Conservation (phyloP, 2,888 invertebrate species). For the Drosophila incognita region DNA sequence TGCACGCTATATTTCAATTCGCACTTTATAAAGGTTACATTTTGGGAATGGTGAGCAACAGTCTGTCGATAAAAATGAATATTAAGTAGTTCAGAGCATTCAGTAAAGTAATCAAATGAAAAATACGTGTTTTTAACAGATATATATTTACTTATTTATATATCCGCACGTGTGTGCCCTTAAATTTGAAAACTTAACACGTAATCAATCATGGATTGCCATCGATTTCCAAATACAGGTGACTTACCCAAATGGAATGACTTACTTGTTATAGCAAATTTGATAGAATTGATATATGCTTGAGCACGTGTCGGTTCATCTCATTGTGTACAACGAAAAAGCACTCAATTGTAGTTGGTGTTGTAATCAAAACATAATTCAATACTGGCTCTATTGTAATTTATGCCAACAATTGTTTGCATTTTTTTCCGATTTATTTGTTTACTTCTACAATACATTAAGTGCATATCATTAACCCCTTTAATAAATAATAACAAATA, state of each 20-base stretch:
- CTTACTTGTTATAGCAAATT: neutral
- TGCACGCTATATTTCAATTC: conserved; percentile 13
- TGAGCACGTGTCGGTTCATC: neutral
- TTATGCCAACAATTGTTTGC: conserved; percentile 1
- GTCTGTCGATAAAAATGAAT: conserved; percentile 15
- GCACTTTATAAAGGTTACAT: conserved; percentile 5
- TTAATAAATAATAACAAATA: conserved; percentile 2
- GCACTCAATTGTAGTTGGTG: conserved; percentile 1
- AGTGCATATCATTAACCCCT: neutral
- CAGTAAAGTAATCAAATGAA: neutral
- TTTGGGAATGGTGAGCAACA: conserved; percentile 8
- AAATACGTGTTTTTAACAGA: neutral
- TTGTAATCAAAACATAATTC: neutral
- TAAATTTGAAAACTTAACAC: neutral
- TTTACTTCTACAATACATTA: neutral
- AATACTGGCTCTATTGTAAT: conserved; percentile 2
- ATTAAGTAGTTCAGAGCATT: conserved; percentile 14
- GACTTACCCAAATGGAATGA: neutral
- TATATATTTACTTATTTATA: neutral
- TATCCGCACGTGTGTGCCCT: neutral
- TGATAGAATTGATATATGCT: neutral
- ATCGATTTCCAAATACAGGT: neutral
- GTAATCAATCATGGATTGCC: neutral
- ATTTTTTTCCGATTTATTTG: neutral
- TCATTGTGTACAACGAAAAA: neutral